Evolutionary conservation across 64 coral and sea anemone species (phyloP).

Genomic region (Platygyra sinensis): DNA sequence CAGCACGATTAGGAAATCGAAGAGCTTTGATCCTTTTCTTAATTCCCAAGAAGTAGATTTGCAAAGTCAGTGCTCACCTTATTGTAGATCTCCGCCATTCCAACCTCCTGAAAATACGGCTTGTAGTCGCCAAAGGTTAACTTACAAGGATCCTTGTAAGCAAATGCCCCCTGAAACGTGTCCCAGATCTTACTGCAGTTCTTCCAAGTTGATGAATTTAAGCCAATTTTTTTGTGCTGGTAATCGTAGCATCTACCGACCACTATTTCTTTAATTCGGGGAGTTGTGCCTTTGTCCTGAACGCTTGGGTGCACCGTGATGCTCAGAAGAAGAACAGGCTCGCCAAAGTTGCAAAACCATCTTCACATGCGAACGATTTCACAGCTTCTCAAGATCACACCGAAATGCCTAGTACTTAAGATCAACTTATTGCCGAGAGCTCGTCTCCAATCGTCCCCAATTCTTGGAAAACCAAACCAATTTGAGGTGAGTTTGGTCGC

Average conservation of each 20-base stretch:
- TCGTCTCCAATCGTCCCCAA: too few species aligned
- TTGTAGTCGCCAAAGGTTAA: conserved; percentile 51
- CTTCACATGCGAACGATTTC: too few species aligned
- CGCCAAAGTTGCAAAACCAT: not conserved
- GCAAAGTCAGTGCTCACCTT: too few species aligned
- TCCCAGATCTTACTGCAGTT: conserved; percentile 55
- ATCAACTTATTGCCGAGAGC: too few species aligned
- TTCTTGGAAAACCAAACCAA: too few species aligned
- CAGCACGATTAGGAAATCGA: not conserved
- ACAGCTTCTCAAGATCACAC: too few species aligned
- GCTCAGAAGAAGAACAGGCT: not conserved
- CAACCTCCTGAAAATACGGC: conserved; percentile 36
- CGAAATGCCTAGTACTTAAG: too few species aligned
- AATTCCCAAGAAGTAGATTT: too few species aligned
- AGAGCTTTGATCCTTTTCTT: not conserved
- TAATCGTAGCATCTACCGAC: conserved; percentile 54
- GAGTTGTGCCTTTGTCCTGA: conserved; percentile 24
- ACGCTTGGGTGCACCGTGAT: not conserved
- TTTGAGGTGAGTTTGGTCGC: too few species aligned
- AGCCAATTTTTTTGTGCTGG: conserved; percentile 21
- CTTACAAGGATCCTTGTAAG: conserved; percentile 57
- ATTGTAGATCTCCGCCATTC: not conserved
- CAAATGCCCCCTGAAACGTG: conserved; percentile 28
- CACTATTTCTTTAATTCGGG: too few species aligned
- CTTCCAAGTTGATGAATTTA: not conserved